Evolutionary conservation across 2,797 vertebrate species (phyloP), one percentile per base, ranked within the genome.

Genomic region (Prunella strophiata): DNA sequence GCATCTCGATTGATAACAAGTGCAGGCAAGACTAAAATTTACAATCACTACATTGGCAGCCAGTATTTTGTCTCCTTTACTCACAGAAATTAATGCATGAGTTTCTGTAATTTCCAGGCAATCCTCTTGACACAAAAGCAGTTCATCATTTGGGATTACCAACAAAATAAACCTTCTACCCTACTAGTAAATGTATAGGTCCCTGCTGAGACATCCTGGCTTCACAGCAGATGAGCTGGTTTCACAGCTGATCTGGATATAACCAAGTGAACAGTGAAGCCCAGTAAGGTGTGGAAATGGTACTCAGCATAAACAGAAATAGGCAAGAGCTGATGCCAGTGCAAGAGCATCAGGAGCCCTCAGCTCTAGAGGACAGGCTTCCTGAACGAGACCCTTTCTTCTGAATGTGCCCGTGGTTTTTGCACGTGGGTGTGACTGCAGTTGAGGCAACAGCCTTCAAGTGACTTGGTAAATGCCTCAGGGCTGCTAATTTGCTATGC

Each of bases 391-490:
- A 38, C 29, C 25, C 29, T 30, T 79, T 30, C 42, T 91, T 95
- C 76, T 90, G 85, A 63, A 61, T 94, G 93, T 95, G 95, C 91
- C 91, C 80, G 90, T 80, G 86, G 19, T 42, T 95, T 97, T 94
- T 94, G 85, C 96, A 93, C n/a, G 10, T 96, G 94, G 16, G 26
- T 78, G 85, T 81, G 87, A 77, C 95, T 95, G 94, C 82, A 47
- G 65, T 13, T 84, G 82, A 86, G 62, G 58, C 95, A 94, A 90
- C 81, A 79, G 75, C 57, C 81, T 65, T 97, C 65, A 82, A 73
- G 61, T 61, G 38, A 92, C 85, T 79, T 87, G 63, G 70, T 77
- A 87, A 96, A 96, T 91, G 59, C 63, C 91, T 96, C 20, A 30
- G 68, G 61, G 81, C 80, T 96, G 47, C 91, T 90, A 89, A 83